Evolutionary conservation across 1,140 invertebrate species (phyloP), one percentile per base, ranked within the genome.

Genomic region (Gerris buenoi): DNA sequence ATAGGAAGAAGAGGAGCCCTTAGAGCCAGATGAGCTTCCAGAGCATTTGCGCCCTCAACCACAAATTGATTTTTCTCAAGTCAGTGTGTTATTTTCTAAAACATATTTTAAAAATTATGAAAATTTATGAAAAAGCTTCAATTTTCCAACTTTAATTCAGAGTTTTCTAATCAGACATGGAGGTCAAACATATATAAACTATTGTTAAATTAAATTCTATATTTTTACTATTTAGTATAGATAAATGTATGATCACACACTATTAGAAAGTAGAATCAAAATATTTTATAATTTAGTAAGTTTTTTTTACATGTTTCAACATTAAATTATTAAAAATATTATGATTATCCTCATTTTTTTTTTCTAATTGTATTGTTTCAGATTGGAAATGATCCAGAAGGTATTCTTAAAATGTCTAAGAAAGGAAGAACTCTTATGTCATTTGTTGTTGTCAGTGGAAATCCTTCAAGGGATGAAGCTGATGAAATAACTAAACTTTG

Each of bases 401-500:
- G 82, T 28, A 72, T 97, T 3, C 77, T 98, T 22, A 89, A 93
- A 81, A 78, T 87, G 66, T 88, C 90, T 0, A 98, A 99, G 77
- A 96, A 96, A 77, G 94, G 95, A 0, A 88, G 90, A 76, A 93
- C 95, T 1, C 77, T 97, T 0, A 98, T 98, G 96, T 90, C 93
- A 80, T 98, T 98, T 82, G 91, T 97, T 0, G 86, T 88, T 67
- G 88, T 97, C 0, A 82, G 80, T 27, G 88, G 88, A 65, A 85
- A 89, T 70, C 85, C 91, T 60, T 85, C 84, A 1, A 78, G 84
- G 71, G 82, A 86, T 26, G 85, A 95, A 73, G 87, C 90, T 26
- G 93, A 97, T 71, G 80, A 85, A 67, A 78, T 96, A 1, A 93
- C 93, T 18, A 88, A 88, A 71, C 78, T 97, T 14, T 98, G 95